Evolutionary conservation across 2,113 vertebrate species (phyloP), one percentile per base, ranked within the genome.

Genomic region (Gorsachius goisagi): DNA sequence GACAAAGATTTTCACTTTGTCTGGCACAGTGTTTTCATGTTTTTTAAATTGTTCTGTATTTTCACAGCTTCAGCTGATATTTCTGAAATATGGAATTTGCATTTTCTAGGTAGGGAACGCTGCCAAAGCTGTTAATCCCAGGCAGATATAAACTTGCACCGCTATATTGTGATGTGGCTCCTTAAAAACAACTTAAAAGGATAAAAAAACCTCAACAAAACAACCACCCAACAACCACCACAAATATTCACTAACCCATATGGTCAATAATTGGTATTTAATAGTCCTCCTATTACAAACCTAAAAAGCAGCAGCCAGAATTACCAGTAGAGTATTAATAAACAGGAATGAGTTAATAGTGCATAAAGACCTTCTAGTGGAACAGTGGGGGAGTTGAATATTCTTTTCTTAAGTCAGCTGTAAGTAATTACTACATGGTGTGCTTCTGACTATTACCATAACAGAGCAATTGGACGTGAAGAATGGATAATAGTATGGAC

Each of bases 401-500:
- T 99, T 98, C 98, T 98, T 99, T 99, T 99, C 99, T 99, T 99
- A 99, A 99, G 99, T 99, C 99, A 99, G 99, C 99, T 99, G 99
- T 99, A 99, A 99, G 99, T 99, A 99, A 99, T 99, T 99, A 99
- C 98, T 99, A 98, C 99, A 99, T 99, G 99, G 99, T 99, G 99
- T 98, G 99, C 98, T 98, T 99, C 98, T 98, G 97, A 99, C 99
- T 98, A 99, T 99, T 99, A 99, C 99, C 99, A 99, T 99, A 99
- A 99, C 99, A 99, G 99, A 99, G 99, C 99, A 99, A 99, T 99
- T 99, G 99, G 99, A 99, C 98, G 99, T 99, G 99, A 99, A 99
- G 99, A 99, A 99, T 99, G 99, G 99, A 98, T 99, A 99, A 99
- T 99, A 99, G 98, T 99, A 98, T 97, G 98, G 99, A 99, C 99